phyloP scores from a whole-genome alignment of 2,797 vertebrate species.

The Rhinichthys osculus region DNA sequence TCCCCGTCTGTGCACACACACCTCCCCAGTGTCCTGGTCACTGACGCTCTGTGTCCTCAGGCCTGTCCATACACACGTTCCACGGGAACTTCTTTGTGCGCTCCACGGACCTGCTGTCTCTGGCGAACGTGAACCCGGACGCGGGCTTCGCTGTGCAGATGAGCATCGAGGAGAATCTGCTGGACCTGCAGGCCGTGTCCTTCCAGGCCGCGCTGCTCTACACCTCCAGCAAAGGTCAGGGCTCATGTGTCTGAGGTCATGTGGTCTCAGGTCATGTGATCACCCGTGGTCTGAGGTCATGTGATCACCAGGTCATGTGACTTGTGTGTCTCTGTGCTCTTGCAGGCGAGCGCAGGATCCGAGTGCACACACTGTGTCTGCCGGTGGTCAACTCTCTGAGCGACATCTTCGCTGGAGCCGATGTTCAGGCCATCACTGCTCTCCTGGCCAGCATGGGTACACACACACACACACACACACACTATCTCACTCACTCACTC shows the following conservation, averaged over 20 bases:
- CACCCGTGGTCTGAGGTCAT: too few relatives aligned
- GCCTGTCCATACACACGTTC: constrained; percentile 98
- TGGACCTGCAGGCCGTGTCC: constrained; percentile 92
- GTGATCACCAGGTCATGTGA: background rate
- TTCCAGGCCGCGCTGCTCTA: constrained; percentile 97
- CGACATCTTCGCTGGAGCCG: constrained; percentile 92
- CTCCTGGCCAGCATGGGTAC: constrained; percentile 96
- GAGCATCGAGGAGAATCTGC: constrained; percentile 94
- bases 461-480: background rate
- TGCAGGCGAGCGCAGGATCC: constrained; percentile 92
- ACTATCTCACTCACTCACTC: too few relatives aligned
- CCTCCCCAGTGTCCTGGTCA: too few relatives aligned
- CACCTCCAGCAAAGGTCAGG: constrained; percentile 94
- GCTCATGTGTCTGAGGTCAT: background rate
- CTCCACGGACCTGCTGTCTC: constrained; percentile 92
- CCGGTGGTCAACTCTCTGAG: constrained; percentile 91
- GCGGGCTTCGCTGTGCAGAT: constrained; percentile 97
- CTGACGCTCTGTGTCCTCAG: constrained; percentile 66
- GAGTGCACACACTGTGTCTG: constrained; percentile 96
- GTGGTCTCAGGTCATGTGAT: background rate
- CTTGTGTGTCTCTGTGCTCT: background rate
- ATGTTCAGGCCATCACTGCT: constrained; percentile 92
- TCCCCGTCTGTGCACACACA: too few relatives aligned
- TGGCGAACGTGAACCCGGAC: constrained; percentile 95
- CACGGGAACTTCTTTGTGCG: constrained; percentile 98